phyloP scores from a whole-genome alignment of 2,888 invertebrate genomes.

The Microctonus brassicae region DNA sequence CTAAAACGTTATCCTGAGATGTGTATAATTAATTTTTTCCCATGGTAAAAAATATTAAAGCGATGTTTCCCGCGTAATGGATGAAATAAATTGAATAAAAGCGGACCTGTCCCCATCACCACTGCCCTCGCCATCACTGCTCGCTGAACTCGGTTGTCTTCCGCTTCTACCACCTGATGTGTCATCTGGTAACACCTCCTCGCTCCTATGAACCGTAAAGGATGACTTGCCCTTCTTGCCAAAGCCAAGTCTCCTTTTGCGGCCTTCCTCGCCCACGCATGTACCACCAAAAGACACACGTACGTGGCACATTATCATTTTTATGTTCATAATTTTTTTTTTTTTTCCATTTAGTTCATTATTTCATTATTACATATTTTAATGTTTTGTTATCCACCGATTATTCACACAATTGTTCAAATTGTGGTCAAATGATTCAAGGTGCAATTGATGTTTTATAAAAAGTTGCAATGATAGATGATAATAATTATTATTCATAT shows the following conservation, averaged over 20 bases:
- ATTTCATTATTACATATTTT: conserved; percentile 38
- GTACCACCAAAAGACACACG: conserved; percentile 66
- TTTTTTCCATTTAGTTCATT: conserved; percentile 39
- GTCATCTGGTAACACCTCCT: conserved; percentile 95
- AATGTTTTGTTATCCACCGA: conserved; percentile 28
- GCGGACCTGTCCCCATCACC: conserved; percentile 88
- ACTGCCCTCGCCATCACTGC: conserved; percentile 90
- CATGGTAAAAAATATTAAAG: background rate
- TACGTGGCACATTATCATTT: conserved; percentile 63
- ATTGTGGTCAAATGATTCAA: conserved; percentile 32
- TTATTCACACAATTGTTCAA: conserved; percentile 29
- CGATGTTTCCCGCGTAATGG: conserved; percentile 8
- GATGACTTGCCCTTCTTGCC: conserved; percentile 96
- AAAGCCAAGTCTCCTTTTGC: conserved; percentile 94
- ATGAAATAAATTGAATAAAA: conserved; percentile 31
- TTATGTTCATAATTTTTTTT: conserved; percentile 42
- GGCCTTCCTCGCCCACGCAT: conserved; percentile 78
- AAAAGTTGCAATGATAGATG: conserved; percentile 19
- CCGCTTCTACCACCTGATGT: conserved; percentile 69
- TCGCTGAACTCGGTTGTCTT: conserved; percentile 89
- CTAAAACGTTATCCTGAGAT: too few relatives aligned
- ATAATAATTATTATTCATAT: conserved; percentile 9
- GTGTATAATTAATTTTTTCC: background rate
- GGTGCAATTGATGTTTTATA: conserved; percentile 24
- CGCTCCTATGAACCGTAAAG: conserved; percentile 97